Base-by-base conservation (phyloP, 2,888 invertebrate genomes). In the Acrobasis consociella region DNA sequence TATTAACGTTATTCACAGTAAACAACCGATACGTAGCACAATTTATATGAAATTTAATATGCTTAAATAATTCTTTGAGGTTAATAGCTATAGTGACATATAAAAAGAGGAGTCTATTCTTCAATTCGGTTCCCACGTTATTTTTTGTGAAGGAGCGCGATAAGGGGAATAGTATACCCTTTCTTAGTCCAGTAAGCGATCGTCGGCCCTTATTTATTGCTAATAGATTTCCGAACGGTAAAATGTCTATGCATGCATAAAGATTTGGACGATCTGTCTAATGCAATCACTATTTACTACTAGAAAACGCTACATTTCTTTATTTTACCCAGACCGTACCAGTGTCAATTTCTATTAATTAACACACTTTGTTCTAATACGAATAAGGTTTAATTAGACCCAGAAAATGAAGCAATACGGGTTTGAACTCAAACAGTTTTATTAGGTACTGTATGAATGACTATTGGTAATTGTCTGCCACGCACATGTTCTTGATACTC, bases 111-210 rank as follows among this genome's bases (percentile, higher is more conserved):
- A 86, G 82, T 84, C 85, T 84, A 85, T 89, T 88, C 87, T 87
- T 87, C 81, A 73, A 79, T 79, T 86, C 69, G 79, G 85, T 91
- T 92, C 91, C 90, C 91, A 92, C 91, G 90, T 85, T 89, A 83
- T 86, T 89, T 89, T 89, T 89, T 89, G 86, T 90, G 78, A 81
- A 82, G 80, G 78, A 82, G 78, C 76, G 72, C 86, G 89, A 90
- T 91, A 90, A 91, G 89, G 90, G 91, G 90, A 88, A 85, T 84
- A 80, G 82, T 82, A 80, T 87, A 89, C 91, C 91, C 91, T 91
- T 91, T 88, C 86, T 87, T 84, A 83, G 84, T 80, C 80, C 80
- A 82, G 81, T 81, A 83, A 86, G 83, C 84, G 86, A 85, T 85
- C 82, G 86, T 81, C 80, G 83, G 80, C 80, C 85, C 82, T 89